Percentiles rank a stretch among this genome's conserved stretches.
These are phyloP conservation scores for Kradibia gibbosae DNA, from an alignment of 1,140 invertebrate species.

Conservation along the genomic window DNA sequence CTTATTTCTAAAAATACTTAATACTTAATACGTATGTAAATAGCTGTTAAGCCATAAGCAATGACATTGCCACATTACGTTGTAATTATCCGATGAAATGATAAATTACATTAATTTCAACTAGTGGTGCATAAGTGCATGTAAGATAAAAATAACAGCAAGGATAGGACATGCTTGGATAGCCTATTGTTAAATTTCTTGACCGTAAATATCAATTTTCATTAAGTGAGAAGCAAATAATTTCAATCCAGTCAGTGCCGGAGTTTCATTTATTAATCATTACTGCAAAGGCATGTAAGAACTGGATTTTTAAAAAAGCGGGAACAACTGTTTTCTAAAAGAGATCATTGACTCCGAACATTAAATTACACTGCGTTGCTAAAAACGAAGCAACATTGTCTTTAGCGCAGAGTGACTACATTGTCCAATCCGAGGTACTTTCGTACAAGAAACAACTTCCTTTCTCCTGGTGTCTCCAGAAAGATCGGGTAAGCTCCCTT, in stretches of 20 bases:
- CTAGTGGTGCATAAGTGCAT: not conserved
- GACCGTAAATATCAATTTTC: not conserved
- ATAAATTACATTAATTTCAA: not conserved
- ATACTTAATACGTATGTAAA: not conserved
- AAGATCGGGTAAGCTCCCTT: no score
- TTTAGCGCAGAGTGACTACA: not conserved
- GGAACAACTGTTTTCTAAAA: not conserved
- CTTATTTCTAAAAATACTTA: not conserved
- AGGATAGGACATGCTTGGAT: not conserved
- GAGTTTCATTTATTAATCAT: slow-evolving; percentile 2
- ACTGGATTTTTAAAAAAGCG: not conserved
- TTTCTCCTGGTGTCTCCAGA: no score
- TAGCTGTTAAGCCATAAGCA: not conserved
- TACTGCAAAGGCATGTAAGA: not conserved
- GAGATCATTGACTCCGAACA: not conserved
- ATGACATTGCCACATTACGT: not conserved
- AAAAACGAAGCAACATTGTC: not conserved
- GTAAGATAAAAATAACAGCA: not conserved
- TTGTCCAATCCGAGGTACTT: not conserved
- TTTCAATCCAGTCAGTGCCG: not conserved
- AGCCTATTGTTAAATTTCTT: not conserved
- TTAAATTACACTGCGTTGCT: not conserved
- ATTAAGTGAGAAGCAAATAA: not conserved
- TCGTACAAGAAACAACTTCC: not conserved
- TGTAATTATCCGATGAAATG: not conserved